These are phyloP conservation scores for Liasis olivaceus DNA, from an alignment of 2,797 vertebrate genomes.

Conservation along the genomic window DNA sequence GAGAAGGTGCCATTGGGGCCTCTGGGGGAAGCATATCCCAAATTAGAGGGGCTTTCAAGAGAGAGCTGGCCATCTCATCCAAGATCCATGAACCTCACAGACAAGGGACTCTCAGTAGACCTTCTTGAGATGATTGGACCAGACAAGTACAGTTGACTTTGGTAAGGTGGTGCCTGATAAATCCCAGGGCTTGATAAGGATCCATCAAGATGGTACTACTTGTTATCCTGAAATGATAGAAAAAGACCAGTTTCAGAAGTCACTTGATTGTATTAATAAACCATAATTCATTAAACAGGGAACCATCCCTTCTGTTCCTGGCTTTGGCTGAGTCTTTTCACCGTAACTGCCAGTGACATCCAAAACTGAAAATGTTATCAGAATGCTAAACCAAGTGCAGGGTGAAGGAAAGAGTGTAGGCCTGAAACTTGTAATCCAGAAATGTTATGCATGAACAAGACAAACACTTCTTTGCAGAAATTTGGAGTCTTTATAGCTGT, in stretches of 20 bases:
- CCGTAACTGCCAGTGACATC: neutral
- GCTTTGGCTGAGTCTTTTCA: neutral
- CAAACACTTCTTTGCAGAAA: neutral
- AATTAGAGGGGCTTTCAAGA: neutral
- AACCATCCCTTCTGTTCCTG: neutral
- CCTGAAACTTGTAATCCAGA: neutral
- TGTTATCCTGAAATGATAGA: neutral
- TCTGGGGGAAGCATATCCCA: neutral
- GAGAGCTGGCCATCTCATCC: neutral
- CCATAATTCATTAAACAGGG: neutral
- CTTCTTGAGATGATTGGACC: neutral
- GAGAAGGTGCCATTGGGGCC: neutral
- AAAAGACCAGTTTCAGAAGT: neutral
- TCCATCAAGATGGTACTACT: neutral
- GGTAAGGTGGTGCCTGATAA: neutral
- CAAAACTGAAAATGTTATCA: neutral
- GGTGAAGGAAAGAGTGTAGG: neutral
- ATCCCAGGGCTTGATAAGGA: neutral
- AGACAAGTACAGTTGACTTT: neutral
- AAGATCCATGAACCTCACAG: neutral
- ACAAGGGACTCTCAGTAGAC: neutral
- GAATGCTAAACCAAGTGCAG: neutral
- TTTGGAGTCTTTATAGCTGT: neutral
- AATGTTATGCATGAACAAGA: neutral
- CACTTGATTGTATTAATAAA: neutral